Evolutionary conservation across 2,113 vertebrate species (phyloP), one percentile per base, ranked within the genome.

Genomic region (Ageneiosus marmoratus): DNA sequence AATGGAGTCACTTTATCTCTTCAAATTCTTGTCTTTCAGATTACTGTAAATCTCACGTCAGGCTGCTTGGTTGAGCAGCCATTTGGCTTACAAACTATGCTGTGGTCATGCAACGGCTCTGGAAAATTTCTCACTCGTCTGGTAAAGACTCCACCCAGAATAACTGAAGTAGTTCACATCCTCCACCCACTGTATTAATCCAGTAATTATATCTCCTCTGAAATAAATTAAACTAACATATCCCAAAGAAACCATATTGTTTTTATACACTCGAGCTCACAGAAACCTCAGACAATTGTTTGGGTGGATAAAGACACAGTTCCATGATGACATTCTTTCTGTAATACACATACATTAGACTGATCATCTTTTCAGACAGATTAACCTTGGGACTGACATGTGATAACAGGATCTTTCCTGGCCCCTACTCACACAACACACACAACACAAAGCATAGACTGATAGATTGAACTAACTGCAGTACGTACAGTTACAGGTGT

Each of bases 391-490:
- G 32, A 63, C 60, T 32, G 60, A 13, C 3, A 27, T 63, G 60
- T 29, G 60, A 65, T 34, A 65, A 11, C 62, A 34, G 62, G 29
- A 65, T 4, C 29, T 16, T 18, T 60, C n/a, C n/a, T 60, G 27
- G 20, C 20, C 53, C 8, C 53, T 16, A 46, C 7, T 9, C 46
- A 46, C 46, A 46, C 46, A 46, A 46, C 9, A 46, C 46, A 46
- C 46, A 46, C 46, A 46, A 7, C 6, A 1, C 63, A 37, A 92
- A 91, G 91, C 89, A 91, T 91, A 92, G 84, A 92, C 91, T 88
- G 89, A 86, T 82, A 86, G 81, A 85, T 86, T 90, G 86, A 90
- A 92, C 92, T 91, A 80, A 1, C 63, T 67, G 62, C n/a, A n/a
- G n/a, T n/a, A n/a, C n/a, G n/a, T n/a, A n/a, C 20, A 37, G 62